phyloP scores from a whole-genome alignment of 2,797 vertebrate genomes.

The Myotis findleyi region DNA sequence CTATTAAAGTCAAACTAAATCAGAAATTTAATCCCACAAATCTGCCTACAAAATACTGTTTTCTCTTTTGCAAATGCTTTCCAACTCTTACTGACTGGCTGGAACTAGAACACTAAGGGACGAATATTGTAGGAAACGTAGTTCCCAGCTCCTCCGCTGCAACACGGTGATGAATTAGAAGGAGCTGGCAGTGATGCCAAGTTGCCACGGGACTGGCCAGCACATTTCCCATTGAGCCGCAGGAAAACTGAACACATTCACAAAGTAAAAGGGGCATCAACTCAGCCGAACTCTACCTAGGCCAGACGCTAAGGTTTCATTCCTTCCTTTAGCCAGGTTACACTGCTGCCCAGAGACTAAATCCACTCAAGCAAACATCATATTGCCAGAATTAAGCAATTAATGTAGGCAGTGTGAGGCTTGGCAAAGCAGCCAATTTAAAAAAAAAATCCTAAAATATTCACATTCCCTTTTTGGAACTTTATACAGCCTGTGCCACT shows the following conservation, averaged over 20 bases:
- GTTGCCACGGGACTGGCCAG: not conserved
- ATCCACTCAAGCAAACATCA: not conserved
- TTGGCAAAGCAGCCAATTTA: not conserved
- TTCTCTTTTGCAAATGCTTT: not conserved
- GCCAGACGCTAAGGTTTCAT: not conserved
- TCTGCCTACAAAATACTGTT: not conserved
- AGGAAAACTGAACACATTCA: not conserved
- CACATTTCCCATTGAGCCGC: not conserved
- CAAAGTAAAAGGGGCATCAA: not conserved
- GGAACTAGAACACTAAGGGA: not conserved
- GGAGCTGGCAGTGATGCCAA: not conserved
- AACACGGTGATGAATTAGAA: not conserved
- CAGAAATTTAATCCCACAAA: not conserved
- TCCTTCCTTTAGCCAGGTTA: not conserved
- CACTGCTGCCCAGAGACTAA: not conserved
- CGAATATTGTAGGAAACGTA: not conserved
- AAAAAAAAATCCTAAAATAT: slow-evolving; percentile 25
- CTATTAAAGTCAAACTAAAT: not conserved
- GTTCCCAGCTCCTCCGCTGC: not conserved
- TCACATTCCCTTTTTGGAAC: not conserved
- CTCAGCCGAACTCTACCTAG: not conserved
- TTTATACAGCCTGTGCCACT: not conserved
- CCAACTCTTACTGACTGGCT: not conserved
- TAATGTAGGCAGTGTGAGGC: not conserved
- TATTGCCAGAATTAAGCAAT: slow-evolving; percentile 25